Percentiles rank a stretch among this genome's conserved stretches.
Evolutionary conservation across 2,797 vertebrate genomes (phyloP).

Genomic region (Rhabdomys pumilio): DNA sequence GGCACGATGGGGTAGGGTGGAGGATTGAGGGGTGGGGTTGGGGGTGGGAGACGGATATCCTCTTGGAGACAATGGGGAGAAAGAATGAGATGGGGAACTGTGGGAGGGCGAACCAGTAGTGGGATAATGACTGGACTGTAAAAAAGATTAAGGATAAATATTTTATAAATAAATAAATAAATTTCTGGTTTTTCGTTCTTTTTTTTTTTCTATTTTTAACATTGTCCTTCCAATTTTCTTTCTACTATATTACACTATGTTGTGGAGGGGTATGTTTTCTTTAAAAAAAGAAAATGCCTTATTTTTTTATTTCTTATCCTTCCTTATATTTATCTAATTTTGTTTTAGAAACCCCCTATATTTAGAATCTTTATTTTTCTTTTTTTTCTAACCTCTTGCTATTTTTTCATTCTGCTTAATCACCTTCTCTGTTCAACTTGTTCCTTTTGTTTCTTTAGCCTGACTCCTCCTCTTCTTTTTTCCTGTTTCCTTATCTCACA

Average conservation of each 20-base stretch:
- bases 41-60: neutral
- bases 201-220: neutral
- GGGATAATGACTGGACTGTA: neutral
- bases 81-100: neutral
- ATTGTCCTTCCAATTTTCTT: neutral
- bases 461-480: neutral
- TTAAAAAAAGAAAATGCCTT: neutral
- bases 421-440: neutral
- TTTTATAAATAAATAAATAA: neutral
- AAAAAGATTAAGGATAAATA: neutral
- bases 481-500: neutral
- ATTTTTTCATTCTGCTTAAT: neutral
- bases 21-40: neutral
- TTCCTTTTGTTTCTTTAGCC: neutral
- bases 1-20: neutral
- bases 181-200: neutral
- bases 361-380: neutral
- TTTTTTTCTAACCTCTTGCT: too few species aligned
- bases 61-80: neutral
- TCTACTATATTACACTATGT: neutral
- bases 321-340: neutral
- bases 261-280: neutral
- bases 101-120: neutral
- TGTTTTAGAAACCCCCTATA: neutral
- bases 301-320: neutral